Percentiles rank a stretch among this genome's conserved stretches.
These are phyloP conservation scores for Gymnobelideus leadbeateri DNA, from an alignment of 2,113 vertebrate species.

Conservation along the genomic window DNA sequence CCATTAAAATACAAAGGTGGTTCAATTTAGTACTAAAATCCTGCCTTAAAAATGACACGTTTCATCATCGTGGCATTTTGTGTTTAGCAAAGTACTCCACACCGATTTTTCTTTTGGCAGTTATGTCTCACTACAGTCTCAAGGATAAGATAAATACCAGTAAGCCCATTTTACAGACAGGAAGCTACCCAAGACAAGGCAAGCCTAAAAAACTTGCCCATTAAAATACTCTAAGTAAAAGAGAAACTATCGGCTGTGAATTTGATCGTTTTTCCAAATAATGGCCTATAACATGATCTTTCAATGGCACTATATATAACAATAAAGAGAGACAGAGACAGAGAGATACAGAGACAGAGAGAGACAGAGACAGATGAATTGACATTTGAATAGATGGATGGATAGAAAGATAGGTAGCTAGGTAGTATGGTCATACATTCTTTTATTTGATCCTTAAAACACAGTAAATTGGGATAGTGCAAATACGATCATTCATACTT, in stretches of 20 bases:
- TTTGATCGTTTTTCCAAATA: background rate
- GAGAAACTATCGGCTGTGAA: background rate
- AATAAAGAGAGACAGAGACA: background rate
- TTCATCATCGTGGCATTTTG: conserved; percentile 28
- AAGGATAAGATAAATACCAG: conserved; percentile 3
- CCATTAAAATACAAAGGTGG: background rate
- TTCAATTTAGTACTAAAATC: conserved; percentile 10
- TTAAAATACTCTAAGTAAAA: background rate
- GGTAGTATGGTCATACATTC: background rate
- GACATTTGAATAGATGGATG: too few relatives aligned
- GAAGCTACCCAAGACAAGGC: conserved; percentile 1
- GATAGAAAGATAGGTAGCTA: background rate
- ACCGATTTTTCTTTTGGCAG: conserved; percentile 17
- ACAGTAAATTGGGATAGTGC: background rate
- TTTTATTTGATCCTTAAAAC: background rate
- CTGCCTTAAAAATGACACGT: background rate
- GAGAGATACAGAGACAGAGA: background rate
- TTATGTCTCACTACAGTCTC: background rate
- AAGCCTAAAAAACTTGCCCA: conserved; percentile 29
- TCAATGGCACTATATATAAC: too few relatives aligned
- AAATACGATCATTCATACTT: background rate
- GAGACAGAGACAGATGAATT: background rate
- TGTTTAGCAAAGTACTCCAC: conserved; percentile 27
- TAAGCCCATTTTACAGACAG: conserved; percentile 14
- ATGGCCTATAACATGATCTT: background rate